phyloP scores from a whole-genome alignment of 2,888 invertebrate species.

The Drosophila putrida region DNA sequence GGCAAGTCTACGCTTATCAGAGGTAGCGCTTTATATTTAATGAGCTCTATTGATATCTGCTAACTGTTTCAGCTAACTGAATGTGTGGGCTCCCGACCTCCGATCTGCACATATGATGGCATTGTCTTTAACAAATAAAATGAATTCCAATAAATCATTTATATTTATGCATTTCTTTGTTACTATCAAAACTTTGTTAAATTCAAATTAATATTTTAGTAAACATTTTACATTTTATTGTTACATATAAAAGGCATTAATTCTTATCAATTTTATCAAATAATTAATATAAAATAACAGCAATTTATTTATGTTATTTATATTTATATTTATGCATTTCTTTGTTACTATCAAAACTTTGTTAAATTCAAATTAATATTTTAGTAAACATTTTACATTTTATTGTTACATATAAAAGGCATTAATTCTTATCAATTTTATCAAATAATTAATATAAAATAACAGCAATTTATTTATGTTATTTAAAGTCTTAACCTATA shows the following conservation, averaged over 20 bases:
- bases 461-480: neutral
- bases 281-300: neutral
- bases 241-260: neutral
- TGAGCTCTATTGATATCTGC: slow-evolving; percentile 47
- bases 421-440: neutral
- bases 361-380: neutral
- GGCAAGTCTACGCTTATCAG: slow-evolving; percentile 37
- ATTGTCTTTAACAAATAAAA: slow-evolving; percentile 8
- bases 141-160: slow-evolving; percentile 17
- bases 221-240: neutral
- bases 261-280: neutral
- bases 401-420: neutral
- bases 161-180: neutral
- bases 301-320: too few relatives aligned
- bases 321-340: neutral
- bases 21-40: slow-evolving; percentile 72
- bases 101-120: slow-evolving; percentile 13
- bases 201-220: neutral
- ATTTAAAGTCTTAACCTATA: neutral
- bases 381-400: neutral
- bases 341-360: neutral
- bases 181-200: neutral
- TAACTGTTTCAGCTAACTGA: slow-evolving; percentile 55
- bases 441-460: neutral
- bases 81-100: neutral